A percentile compares a stretch with the other conserved stretches of the same genome.
Conservation (phyloP, 2,113 vertebrate species). For the Pleuronectes platessa region DNA sequence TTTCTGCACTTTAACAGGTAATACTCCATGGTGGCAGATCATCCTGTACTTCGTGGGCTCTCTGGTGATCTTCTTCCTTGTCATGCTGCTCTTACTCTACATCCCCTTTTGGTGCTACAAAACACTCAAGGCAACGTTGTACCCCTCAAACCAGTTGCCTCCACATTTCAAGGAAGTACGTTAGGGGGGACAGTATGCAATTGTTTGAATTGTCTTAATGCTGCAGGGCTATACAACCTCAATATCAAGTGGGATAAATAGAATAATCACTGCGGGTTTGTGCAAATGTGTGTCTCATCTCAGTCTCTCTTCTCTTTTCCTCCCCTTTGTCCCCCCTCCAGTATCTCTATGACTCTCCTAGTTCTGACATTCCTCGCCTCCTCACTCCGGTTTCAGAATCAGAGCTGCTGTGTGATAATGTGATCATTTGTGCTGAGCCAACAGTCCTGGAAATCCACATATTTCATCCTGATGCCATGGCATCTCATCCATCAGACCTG, state of each 20-base stretch:
- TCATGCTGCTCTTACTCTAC: conserved; percentile 13
- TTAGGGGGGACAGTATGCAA: background rate
- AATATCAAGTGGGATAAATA: background rate
- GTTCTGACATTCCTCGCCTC: conserved; percentile 57
- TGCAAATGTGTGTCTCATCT: background rate
- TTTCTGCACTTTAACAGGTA: conserved; percentile 56
- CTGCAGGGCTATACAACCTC: background rate
- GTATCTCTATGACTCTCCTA: conserved; percentile 46
- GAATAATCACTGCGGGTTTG: background rate
- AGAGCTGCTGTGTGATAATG: conserved; percentile 56
- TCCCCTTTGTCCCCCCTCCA: conserved; percentile 3
- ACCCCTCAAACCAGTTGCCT: conserved; percentile 61
- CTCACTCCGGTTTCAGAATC: conserved; percentile 47
- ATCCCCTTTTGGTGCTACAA: conserved; percentile 22
- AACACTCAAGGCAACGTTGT: conserved; percentile 44
- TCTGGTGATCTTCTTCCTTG: conserved; percentile 51
- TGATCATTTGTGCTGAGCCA: conserved; percentile 43
- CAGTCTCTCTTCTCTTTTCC: background rate
- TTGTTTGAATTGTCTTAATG: background rate
- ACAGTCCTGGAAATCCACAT: conserved; percentile 19
- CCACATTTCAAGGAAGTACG: conserved; percentile 64
- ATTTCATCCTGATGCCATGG: background rate
- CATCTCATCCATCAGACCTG: background rate
- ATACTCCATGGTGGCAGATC: conserved; percentile 59
- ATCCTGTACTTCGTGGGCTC: conserved; percentile 63